Percentiles rank a stretch among this genome's conserved stretches.
Conservation (phyloP, 2,888 invertebrate species). For the Seira ritae region DNA sequence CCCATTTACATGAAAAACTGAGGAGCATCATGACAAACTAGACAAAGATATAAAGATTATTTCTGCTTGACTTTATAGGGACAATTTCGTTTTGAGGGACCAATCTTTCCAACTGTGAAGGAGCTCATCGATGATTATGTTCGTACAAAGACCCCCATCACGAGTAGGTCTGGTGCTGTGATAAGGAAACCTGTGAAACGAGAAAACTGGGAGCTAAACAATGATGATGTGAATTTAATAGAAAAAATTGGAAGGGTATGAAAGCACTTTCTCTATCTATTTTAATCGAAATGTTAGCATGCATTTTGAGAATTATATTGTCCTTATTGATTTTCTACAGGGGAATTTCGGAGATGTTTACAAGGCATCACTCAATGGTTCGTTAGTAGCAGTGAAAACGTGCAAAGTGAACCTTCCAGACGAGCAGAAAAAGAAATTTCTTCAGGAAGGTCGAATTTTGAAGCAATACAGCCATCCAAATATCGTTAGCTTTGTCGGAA, state of each 20-base stretch:
- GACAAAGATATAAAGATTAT: too few species aligned
- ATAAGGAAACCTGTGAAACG: constrained; percentile 89
- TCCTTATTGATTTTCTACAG: constrained; percentile 77
- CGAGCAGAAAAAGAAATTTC: constrained; percentile 93
- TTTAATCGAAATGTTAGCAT: not conserved
- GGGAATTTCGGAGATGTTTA: constrained; percentile 99
- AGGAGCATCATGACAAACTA: too few species aligned
- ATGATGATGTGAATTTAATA: constrained; percentile 92
- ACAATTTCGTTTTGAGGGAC: constrained; percentile 95
- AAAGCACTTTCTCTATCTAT: constrained; percentile 61
- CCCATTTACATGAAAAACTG: too few species aligned
- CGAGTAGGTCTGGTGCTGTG: constrained; percentile 93
- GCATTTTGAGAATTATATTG: constrained; percentile 10
- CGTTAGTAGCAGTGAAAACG: constrained; percentile 96
- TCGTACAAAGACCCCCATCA: constrained; percentile 90
- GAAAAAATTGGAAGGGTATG: constrained; percentile 96
- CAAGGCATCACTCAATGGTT: constrained; percentile 89
- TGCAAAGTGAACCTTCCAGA: constrained; percentile 95
- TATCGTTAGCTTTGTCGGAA: constrained; percentile 96
- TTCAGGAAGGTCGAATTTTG: constrained; percentile 95
- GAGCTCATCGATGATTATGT: constrained; percentile 94
- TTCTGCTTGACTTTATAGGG: constrained; percentile 79
- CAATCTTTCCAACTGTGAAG: constrained; percentile 93
- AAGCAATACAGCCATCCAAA: constrained; percentile 96
- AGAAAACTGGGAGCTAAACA: constrained; percentile 96